Conservation (phyloP, 2,797 vertebrate species). For the Ataeniobius toweri region DNA sequence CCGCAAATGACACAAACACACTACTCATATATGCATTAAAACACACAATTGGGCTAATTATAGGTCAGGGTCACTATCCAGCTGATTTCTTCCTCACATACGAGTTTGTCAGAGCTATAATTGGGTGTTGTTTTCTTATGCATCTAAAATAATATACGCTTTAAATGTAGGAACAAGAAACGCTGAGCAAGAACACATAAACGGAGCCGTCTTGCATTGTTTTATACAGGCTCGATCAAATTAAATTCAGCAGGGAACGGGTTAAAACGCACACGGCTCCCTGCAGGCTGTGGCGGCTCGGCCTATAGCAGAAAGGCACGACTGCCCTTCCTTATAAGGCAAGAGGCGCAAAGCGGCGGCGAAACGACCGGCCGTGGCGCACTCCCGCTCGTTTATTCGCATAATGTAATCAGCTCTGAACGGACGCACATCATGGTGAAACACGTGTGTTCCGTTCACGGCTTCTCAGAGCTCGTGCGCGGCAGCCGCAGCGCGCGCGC, state of each 20-base stretch:
- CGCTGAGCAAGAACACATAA: background rate
- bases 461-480: background rate
- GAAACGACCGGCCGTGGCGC: slow-evolving; percentile 11
- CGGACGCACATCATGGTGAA: background rate
- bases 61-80: background rate
- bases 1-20: background rate
- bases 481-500: slow-evolving; percentile 20
- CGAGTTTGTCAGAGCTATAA: background rate
- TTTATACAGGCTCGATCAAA: slow-evolving; percentile 43
- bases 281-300: slow-evolving; percentile 70
- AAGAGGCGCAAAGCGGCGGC: slow-evolving; percentile 56
- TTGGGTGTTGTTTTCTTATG: background rate
- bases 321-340: slow-evolving; percentile 81
- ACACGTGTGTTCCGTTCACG: background rate
- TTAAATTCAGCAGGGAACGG: slow-evolving; percentile 78
- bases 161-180: too few species aligned
- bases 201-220: slow-evolving; percentile 27
- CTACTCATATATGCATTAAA: background rate
- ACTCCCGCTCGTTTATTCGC: background rate
- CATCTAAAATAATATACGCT: background rate
- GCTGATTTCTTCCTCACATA: background rate
- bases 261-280: slow-evolving; percentile 73
- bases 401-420: background rate
- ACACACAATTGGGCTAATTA: background rate
- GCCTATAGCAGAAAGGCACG: slow-evolving; percentile 80